Evolutionary conservation across 2,113 vertebrate genomes (phyloP), one percentile per base, ranked within the genome.

Genomic region (Semnornis frantzii): DNA sequence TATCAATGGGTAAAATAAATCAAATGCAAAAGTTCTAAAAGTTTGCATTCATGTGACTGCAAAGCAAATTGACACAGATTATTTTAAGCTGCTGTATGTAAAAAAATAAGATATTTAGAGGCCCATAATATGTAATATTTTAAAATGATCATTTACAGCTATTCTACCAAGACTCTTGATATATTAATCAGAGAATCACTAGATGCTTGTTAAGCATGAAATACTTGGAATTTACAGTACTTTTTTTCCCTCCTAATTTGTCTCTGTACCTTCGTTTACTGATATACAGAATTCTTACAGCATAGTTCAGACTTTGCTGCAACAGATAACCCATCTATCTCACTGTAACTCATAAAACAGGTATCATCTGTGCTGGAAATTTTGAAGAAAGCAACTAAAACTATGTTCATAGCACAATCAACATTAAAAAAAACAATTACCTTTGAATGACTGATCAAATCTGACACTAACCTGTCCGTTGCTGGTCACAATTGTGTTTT

Each of bases 401-500:
- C 44, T 92, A 66, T 5, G 4, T 37, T 84, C 25, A 57, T 14
- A 75, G 55, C 33, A 74, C 4, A 74, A 7, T 1, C 1, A 1
- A 46, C 34, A 46, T 66, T 27, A 14, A 57, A 72, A 34, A 39
- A 71, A 33, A 42, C 42, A 50, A 57, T 60, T 58, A 72, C 15
- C n/a, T 79, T 1, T 57, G 39, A 63, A 5, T 30, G 25, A 52
- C 58, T 37, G 54, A 75, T 24, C 48, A 28, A 50, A 42, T 54
- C 48, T 25, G 33, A 25, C 68, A 97, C 97, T 97, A 97, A 99
- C 99, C 99, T 99, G 99, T 96, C 99, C 99, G 4, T 99, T 99
- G 98, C 98, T 99, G 98, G 98, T 99, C 97, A 99, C 98, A 62
- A 98, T 96, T 65, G 98, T 99, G 97, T 99, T 99, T 94, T 99